Evolutionary conservation across 2,888 invertebrate species (phyloP).

Genomic region (Helleia helle): DNA sequence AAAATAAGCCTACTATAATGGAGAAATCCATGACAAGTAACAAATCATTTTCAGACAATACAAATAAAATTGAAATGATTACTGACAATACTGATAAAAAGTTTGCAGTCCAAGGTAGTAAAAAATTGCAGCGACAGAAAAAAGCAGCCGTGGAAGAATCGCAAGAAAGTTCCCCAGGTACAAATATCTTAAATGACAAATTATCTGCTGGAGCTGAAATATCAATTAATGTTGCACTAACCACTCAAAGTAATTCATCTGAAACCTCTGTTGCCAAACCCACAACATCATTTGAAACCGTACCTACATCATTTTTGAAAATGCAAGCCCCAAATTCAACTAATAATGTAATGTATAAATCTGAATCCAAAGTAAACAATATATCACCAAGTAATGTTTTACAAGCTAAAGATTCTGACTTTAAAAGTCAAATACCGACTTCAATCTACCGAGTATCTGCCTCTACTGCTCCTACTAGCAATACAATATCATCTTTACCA

Average conservation of each 20-base stretch:
- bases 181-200: neutral
- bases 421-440: neutral
- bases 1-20: neutral
- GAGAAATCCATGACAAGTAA: too few relatives aligned
- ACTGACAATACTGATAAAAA: conserved; percentile 16
- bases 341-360: neutral
- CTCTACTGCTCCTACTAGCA: neutral
- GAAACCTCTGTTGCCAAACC: neutral
- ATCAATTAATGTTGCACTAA: conserved; percentile 11
- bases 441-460: conserved; percentile 1
- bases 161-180: neutral
- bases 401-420: neutral
- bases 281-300: neutral
- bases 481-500: neutral
- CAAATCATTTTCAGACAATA: neutral
- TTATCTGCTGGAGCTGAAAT: neutral
- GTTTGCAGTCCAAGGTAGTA: conserved; percentile 20
- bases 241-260: too few relatives aligned
- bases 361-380: neutral
- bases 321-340: neutral
- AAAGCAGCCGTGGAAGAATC: conserved; percentile 26
- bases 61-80: conserved; percentile 6
- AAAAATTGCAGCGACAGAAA: conserved; percentile 39
- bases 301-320: neutral
- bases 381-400: neutral